Conservation (phyloP, 1,140 invertebrate genomes). For the Brachionus calyciflorus region DNA sequence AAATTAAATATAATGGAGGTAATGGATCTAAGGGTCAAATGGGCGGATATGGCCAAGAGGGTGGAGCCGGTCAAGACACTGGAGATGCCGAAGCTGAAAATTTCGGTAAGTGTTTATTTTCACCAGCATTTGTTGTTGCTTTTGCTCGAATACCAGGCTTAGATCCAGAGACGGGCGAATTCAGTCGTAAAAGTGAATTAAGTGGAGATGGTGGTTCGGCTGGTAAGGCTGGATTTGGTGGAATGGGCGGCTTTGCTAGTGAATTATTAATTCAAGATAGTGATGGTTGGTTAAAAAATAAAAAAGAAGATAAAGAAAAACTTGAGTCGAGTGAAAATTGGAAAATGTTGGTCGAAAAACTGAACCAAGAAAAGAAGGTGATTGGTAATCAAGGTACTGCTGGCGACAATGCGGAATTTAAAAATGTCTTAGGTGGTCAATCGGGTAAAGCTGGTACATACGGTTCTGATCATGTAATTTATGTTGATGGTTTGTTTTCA, state of each 20-base stretch:
- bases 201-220: background rate
- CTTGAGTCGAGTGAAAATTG: background rate
- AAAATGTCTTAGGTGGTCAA: background rate
- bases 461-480: constrained; percentile 17
- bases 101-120: background rate
- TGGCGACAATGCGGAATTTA: background rate
- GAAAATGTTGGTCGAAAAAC: background rate
- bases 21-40: background rate
- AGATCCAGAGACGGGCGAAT: constrained; percentile 17
- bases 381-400: background rate
- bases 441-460: background rate
- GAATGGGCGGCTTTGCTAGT: constrained; percentile 2
- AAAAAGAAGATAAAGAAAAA: background rate
- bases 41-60: background rate
- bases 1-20: background rate
- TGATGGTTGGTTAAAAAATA: background rate
- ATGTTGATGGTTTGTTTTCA: constrained; percentile 13
- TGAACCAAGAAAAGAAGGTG: background rate
- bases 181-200: background rate
- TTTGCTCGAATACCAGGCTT: background rate
- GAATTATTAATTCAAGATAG: constrained; percentile 22
- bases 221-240: background rate
- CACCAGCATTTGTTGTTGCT: background rate
- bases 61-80: background rate
- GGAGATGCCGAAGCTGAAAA: background rate